A percentile compares a stretch with the other conserved stretches of the same genome.
phyloP scores from a whole-genome alignment of 2,888 invertebrate species.

The Aleiodes testaceus region DNA sequence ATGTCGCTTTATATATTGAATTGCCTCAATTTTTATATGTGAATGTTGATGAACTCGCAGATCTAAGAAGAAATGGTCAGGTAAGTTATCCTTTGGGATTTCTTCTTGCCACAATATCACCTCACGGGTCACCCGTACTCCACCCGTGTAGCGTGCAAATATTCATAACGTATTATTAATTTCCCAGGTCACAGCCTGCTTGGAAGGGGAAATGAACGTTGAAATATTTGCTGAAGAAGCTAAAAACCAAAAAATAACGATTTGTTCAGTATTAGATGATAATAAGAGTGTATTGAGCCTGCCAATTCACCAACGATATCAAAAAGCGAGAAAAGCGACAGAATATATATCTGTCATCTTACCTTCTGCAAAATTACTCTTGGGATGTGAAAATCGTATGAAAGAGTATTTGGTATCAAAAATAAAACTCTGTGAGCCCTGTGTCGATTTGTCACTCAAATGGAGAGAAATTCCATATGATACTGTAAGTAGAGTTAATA shows the following conservation, averaged over 20 bases:
- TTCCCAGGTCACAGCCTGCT: slow-evolving; percentile 62
- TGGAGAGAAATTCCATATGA: slow-evolving; percentile 65
- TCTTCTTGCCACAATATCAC: no score
- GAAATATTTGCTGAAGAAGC: slow-evolving; percentile 68
- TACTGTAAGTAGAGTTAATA: slow-evolving; percentile 54
- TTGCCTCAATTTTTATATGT: slow-evolving; percentile 66
- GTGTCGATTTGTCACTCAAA: slow-evolving; percentile 57
- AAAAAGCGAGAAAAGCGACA: slow-evolving; percentile 55
- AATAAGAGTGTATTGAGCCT: slow-evolving; percentile 52
- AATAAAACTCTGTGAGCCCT: slow-evolving; percentile 63
- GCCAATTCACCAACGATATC: slow-evolving; percentile 68
- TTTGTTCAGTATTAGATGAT: slow-evolving; percentile 56
- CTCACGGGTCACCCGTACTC: no score
- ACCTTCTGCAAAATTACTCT: slow-evolving; percentile 58
- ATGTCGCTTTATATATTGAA: slow-evolving; percentile 59
- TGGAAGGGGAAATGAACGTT: slow-evolving; percentile 64
- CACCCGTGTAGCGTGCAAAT: no score
- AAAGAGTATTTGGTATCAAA: slow-evolving; percentile 61
- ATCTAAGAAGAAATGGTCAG: slow-evolving; percentile 61
- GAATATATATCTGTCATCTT: slow-evolving; percentile 56
- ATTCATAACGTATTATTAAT: no score
- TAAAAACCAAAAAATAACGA: slow-evolving; percentile 59
- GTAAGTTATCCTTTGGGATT: slow-evolving; percentile 52
- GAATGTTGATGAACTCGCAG: slow-evolving; percentile 67
- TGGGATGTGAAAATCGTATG: slow-evolving; percentile 64